Percentiles rank a stretch among this genome's conserved stretches.
Evolutionary conservation across 2,113 vertebrate species (phyloP).

Genomic region (Tupaia chinensis): DNA sequence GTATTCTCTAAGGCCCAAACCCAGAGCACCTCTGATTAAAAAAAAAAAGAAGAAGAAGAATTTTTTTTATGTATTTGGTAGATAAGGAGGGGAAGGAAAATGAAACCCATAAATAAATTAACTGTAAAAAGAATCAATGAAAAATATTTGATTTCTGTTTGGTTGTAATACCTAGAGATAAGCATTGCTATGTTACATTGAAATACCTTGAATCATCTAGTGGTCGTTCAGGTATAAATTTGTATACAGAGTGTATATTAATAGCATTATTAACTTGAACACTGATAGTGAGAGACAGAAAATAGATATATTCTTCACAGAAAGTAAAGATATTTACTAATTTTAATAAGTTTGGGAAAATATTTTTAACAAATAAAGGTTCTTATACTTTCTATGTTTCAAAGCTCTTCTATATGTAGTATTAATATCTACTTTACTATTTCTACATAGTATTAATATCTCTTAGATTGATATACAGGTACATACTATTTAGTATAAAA

Average conservation of each 20-base stretch:
- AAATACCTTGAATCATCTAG: neutral
- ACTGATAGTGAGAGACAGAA: neutral
- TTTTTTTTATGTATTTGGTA: constrained; percentile 29
- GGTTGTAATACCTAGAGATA: neutral
- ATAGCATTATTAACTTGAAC: constrained; percentile 37
- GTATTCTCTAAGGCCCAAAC: neutral
- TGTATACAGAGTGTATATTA: neutral
- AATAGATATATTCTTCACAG: neutral
- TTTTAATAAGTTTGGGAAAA: neutral
- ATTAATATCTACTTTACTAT: neutral
- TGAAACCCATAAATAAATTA: constrained; percentile 21
- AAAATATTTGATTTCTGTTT: neutral
- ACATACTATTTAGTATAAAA: neutral
- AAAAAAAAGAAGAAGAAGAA: neutral
- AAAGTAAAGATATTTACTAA: neutral
- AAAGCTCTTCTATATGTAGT: neutral
- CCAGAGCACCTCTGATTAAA: neutral
- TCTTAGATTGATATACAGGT: neutral
- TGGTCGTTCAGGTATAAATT: neutral
- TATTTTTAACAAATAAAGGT: neutral
- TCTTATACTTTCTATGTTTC: neutral
- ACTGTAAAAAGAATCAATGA: neutral
- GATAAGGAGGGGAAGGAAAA: neutral
- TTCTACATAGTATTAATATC: neutral
- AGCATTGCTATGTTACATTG: neutral